Evolutionary conservation across 2,113 vertebrate species (phyloP).

Genomic region (Caranx melampygus): DNA sequence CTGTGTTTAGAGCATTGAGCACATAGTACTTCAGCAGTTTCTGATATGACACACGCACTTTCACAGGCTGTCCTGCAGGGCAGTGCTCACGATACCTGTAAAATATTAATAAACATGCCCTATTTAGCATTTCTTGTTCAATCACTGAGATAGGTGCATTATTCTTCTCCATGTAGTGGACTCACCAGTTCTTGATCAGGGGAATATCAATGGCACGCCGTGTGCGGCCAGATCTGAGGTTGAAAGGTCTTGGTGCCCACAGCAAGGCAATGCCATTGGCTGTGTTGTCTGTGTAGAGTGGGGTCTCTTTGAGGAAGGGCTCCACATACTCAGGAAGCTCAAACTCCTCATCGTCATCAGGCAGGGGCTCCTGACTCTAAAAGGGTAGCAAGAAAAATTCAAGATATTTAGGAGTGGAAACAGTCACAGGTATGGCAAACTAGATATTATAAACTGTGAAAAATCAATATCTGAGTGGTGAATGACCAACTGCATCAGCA

Average conservation of each 20-base stretch:
- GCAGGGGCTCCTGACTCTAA: slow-evolving; percentile 96
- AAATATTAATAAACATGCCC: background rate
- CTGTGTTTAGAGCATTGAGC: slow-evolving; percentile 98
- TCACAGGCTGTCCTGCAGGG: slow-evolving; percentile 97
- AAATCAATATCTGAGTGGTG: slow-evolving; percentile 49
- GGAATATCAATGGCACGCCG: slow-evolving; percentile 96
- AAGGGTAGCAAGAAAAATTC: no score
- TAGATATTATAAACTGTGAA: background rate
- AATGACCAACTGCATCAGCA: slow-evolving; percentile 56
- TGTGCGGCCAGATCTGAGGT: slow-evolving; percentile 95
- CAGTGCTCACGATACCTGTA: slow-evolving; percentile 97
- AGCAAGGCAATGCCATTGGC: slow-evolving; percentile 98
- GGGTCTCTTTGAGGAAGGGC: slow-evolving; percentile 97
- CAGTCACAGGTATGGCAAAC: background rate
- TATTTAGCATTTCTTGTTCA: background rate
- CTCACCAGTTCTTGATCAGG: slow-evolving; percentile 97
- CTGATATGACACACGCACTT: slow-evolving; percentile 98
- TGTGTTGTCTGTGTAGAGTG: slow-evolving; percentile 96
- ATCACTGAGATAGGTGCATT: background rate
- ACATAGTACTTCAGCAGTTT: slow-evolving; percentile 99
- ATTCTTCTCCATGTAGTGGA: background rate
- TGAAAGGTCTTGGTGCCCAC: slow-evolving; percentile 97
- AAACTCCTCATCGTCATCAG: slow-evolving; percentile 98
- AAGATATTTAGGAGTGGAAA: background rate
- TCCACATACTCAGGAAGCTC: slow-evolving; percentile 97